A percentile compares a stretch with the other conserved stretches of the same genome.
These are phyloP conservation scores for Drosophila nikananu DNA, from an alignment of 1,140 invertebrate species.

Conservation along the genomic window DNA sequence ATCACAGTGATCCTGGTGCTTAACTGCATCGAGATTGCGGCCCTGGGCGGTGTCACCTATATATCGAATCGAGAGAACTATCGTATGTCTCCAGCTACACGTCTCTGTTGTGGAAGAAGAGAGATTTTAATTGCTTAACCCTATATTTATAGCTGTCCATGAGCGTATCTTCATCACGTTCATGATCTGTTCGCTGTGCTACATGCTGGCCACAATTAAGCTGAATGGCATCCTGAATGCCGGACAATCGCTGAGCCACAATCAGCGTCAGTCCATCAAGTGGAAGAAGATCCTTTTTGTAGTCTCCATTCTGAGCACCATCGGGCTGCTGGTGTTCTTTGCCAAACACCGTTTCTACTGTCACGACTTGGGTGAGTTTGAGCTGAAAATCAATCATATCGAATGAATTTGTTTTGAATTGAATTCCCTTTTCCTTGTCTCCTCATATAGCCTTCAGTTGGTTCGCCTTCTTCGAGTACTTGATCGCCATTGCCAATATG, in stretches of 20 bases:
- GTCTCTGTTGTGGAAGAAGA: not conserved
- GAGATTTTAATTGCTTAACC: not conserved
- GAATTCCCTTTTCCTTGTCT: not conserved
- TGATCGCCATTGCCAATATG: conserved; percentile 96
- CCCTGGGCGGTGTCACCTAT: conserved; percentile 95
- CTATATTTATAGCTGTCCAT: conserved; percentile 91
- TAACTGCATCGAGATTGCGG: conserved; percentile 94
- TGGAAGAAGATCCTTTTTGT: conserved; percentile 91
- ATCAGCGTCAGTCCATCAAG: conserved; percentile 86
- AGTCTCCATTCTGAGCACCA: conserved; percentile 91
- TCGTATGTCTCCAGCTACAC: conserved; percentile 89
- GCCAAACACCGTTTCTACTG: conserved; percentile 94
- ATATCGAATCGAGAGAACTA: conserved; percentile 97
- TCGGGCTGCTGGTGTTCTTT: conserved; percentile 94
- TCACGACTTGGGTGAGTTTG: conserved; percentile 91
- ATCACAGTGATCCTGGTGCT: conserved; percentile 92
- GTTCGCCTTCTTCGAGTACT: conserved; percentile 96
- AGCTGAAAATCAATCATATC: too few species aligned
- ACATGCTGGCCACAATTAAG: conserved; percentile 89
- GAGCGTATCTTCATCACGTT: conserved; percentile 97
- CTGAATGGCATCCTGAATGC: conserved; percentile 72
- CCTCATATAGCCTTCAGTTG: conserved; percentile 93
- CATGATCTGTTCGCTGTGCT: conserved; percentile 94
- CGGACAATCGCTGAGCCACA: conserved; percentile 81
- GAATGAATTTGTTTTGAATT: not conserved